These are phyloP conservation scores for Plodia interpunctella DNA, from an alignment of 1,140 invertebrate species.

Conservation along the genomic window DNA sequence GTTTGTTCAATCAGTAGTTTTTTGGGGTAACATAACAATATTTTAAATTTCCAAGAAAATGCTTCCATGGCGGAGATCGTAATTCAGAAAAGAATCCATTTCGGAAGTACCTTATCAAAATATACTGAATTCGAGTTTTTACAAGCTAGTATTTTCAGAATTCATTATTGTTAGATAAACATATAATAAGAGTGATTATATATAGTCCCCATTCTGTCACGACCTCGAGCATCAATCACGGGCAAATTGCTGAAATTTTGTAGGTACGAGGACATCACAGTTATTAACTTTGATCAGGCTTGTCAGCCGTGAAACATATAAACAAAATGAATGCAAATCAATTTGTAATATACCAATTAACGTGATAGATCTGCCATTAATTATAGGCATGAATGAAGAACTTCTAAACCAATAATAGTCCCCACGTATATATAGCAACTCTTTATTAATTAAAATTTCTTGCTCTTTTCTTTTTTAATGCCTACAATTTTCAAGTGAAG, in stretches of 20 bases:
- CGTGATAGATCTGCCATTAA: not conserved
- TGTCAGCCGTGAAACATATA: conserved; percentile 7
- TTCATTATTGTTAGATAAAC: not conserved
- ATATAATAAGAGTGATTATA: not conserved
- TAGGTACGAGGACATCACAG: not conserved
- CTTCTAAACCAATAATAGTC: no score
- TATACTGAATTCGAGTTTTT: conserved; percentile 27
- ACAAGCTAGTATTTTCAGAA: conserved; percentile 13
- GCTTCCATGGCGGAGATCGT: no score
- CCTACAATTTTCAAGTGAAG: no score
- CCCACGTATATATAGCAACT: no score
- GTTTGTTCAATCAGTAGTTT: no score
- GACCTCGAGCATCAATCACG: conserved; percentile 22
- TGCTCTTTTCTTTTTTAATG: no score
- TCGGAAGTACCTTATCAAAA: not conserved
- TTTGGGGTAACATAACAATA: no score
- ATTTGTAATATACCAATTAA: not conserved
- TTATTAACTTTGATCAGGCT: not conserved
- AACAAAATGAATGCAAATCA: not conserved
- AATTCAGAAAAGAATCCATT: not conserved
- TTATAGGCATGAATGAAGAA: no score
- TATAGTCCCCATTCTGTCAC: not conserved
- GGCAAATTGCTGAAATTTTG: conserved; percentile 10
- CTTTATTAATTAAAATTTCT: no score
- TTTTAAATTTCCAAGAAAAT: no score